Evolutionary conservation across 2,888 invertebrate species (phyloP).

Genomic region (Chymomyza amoena): DNA sequence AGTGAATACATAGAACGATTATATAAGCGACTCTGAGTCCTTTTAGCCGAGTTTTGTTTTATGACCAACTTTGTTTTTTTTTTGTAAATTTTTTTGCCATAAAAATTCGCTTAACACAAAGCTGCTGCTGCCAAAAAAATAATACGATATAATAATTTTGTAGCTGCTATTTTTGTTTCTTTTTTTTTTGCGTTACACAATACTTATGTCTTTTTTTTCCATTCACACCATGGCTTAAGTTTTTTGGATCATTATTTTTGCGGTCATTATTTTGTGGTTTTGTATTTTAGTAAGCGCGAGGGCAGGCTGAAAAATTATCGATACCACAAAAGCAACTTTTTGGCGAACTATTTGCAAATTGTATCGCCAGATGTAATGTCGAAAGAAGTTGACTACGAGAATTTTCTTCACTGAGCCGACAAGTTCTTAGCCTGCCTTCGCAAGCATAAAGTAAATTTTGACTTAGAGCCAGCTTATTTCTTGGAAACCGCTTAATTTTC

Average conservation of each 20-base stretch:
- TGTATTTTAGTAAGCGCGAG: background rate
- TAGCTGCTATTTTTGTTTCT: background rate
- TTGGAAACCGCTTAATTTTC: background rate
- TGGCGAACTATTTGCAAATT: no score
- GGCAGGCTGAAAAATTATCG: no score
- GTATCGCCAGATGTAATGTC: no score
- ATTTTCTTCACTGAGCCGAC: no score
- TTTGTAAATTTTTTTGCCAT: slow-evolving; percentile 25
- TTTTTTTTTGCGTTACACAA: background rate
- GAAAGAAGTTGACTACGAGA: no score
- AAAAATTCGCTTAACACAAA: slow-evolving; percentile 58
- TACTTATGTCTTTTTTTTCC: no score
- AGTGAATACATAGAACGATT: background rate
- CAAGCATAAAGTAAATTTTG: background rate
- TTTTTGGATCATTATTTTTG: slow-evolving; percentile 34
- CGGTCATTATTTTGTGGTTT: slow-evolving; percentile 31
- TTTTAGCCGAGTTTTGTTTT: slow-evolving; percentile 44
- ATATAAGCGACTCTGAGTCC: slow-evolving; percentile 18
- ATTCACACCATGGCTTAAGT: slow-evolving; percentile 43
- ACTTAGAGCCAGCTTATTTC: background rate
- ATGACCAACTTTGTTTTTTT: slow-evolving; percentile 30
- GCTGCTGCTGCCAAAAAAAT: slow-evolving; percentile 48
- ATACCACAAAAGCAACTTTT: no score
- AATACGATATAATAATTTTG: slow-evolving; percentile 55
- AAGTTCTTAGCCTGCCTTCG: no score